Evolutionary conservation across 1,140 invertebrate species (phyloP).

Genomic region (Aethina tumida): DNA sequence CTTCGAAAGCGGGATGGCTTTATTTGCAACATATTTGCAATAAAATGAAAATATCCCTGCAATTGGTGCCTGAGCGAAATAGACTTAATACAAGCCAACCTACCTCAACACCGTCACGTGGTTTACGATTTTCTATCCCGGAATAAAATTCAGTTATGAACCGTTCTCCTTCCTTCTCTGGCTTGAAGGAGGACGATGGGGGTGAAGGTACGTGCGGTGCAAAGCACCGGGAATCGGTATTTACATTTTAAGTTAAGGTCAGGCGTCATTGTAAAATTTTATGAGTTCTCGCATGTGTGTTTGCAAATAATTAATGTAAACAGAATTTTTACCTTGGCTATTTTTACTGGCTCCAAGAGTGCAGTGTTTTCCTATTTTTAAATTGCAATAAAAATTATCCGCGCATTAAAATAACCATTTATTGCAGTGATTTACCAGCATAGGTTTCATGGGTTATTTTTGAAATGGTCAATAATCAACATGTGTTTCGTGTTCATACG

Average conservation of each 20-base stretch:
- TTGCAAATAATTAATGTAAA: background rate
- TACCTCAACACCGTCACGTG: background rate
- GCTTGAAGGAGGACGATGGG: background rate
- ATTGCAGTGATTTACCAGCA: too few relatives aligned
- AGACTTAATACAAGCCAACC: background rate
- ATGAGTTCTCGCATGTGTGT: background rate
- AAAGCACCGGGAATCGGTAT: too few relatives aligned
- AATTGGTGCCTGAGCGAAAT: background rate
- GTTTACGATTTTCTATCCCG: background rate
- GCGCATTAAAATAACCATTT: too few relatives aligned
- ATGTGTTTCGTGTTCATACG: too few relatives aligned
- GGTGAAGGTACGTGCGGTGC: background rate
- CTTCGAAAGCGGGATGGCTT: too few relatives aligned
- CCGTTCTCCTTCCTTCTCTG: background rate
- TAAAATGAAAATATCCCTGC: too few relatives aligned
- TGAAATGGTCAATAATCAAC: too few relatives aligned
- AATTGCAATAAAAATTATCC: too few relatives aligned
- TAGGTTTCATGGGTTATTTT: too few relatives aligned
- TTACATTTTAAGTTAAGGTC: slow-evolving; percentile 1
- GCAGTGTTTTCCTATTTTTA: too few relatives aligned
- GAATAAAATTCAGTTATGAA: background rate
- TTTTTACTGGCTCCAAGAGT: slow-evolving; percentile 11
- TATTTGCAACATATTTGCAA: too few relatives aligned
- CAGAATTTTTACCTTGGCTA: slow-evolving; percentile 1
- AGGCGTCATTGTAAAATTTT: slow-evolving; percentile 3